Evolutionary conservation across 2,113 vertebrate species (phyloP).

Genomic region (Epinephelus cyanopodus): DNA sequence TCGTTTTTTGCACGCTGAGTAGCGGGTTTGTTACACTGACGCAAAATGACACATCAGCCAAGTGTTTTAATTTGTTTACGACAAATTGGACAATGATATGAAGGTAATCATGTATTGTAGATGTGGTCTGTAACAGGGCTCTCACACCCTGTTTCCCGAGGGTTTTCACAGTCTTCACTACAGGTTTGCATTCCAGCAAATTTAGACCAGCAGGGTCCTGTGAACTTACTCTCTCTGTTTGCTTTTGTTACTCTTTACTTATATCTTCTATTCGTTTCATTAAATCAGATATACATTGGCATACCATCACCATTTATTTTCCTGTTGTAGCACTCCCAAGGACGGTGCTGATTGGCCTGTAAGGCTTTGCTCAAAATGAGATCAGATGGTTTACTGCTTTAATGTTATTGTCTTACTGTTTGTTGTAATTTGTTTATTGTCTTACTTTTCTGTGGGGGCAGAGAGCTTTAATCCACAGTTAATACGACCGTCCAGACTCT

Average conservation of each 20-base stretch:
- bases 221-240: not conserved
- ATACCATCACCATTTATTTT: not conserved
- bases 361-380: not conserved
- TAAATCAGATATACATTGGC: not conserved
- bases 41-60: not conserved
- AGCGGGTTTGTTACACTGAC: not conserved
- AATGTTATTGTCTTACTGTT: not conserved
- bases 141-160: not conserved
- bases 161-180: not conserved
- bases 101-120: not conserved
- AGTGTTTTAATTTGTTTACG: not conserved
- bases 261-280: not conserved
- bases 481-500: not conserved
- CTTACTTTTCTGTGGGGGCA: not conserved
- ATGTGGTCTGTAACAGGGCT: not conserved
- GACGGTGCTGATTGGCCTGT: not conserved
- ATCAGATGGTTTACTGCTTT: not conserved
- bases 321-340: no score
- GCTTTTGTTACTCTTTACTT: not conserved
- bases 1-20: not conserved
- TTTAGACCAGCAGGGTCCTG: no score
- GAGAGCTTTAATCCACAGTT: not conserved
- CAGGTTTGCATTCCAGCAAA: constrained; percentile 17
- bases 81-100: not conserved
- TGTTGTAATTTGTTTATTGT: not conserved